Percentiles rank a stretch among this genome's conserved stretches.
phyloP scores from a whole-genome alignment of 2,113 vertebrate species.

The Nycticorax nycticorax region DNA sequence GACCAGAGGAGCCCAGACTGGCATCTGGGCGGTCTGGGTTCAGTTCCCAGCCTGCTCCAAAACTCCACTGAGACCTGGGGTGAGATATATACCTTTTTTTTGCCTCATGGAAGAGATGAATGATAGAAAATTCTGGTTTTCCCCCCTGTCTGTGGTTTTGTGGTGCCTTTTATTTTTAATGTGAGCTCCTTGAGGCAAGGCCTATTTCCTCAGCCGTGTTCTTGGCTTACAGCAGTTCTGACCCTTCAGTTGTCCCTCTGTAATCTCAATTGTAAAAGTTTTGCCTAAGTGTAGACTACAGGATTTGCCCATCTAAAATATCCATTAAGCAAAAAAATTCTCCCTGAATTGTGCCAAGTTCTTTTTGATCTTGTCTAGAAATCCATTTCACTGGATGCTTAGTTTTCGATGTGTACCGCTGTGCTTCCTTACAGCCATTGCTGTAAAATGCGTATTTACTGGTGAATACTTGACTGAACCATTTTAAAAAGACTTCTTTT shows the following conservation, averaged over 20 bases:
- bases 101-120: background rate
- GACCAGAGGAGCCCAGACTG: background rate
- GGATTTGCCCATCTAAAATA: background rate
- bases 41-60: background rate
- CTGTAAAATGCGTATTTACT: background rate
- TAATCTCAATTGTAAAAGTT: background rate
- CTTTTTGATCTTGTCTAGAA: background rate
- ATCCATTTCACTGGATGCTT: background rate
- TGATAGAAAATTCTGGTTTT: background rate
- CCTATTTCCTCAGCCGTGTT: background rate
- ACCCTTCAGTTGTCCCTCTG: background rate
- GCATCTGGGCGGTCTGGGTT: background rate
- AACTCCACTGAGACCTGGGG: background rate
- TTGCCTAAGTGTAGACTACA: background rate
- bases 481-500: background rate
- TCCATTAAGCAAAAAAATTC: background rate
- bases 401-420: background rate
- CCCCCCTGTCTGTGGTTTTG: background rate
- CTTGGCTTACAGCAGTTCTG: background rate
- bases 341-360: background rate
- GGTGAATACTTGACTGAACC: background rate
- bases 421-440: background rate
- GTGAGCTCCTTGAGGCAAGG: background rate
- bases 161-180: background rate
- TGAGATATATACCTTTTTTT: background rate